Evolutionary conservation across 2,797 vertebrate genomes (phyloP).

Genomic region (Sphaeramia orbicularis): DNA sequence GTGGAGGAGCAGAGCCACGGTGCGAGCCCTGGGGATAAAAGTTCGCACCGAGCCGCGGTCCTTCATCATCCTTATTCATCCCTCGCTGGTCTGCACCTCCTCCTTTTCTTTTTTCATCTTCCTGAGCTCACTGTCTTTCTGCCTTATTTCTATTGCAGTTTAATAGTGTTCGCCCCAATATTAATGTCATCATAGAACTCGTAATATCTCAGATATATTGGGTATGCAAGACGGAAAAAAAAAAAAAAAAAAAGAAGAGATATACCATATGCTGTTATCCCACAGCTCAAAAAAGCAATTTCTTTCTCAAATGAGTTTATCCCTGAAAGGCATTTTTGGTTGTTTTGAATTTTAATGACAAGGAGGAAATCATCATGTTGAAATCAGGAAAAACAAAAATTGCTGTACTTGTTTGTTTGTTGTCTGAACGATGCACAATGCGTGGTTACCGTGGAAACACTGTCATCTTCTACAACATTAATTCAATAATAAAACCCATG

Average conservation of each 20-base stretch:
- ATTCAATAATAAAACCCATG: no score
- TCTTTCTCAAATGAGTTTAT: conserved; percentile 37
- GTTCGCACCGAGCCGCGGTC: conserved; percentile 42
- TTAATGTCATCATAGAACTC: conserved; percentile 18
- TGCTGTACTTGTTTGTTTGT: background rate
- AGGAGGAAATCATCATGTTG: conserved; percentile 10
- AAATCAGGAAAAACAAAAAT: conserved; percentile 23
- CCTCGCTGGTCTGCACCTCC: conserved; percentile 22
- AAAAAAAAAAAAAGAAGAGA: conserved; percentile 13
- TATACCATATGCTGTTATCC: conserved; percentile 10
- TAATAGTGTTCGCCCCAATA: conserved; percentile 22
- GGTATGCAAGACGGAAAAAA: background rate
- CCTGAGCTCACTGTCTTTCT: conserved; percentile 9
- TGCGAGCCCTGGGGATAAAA: conserved; percentile 69
- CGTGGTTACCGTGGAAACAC: no score
- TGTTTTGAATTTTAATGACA: no score
- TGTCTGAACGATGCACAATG: conserved; percentile 7
- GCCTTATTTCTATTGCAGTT: conserved; percentile 8
- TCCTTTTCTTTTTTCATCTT: conserved; percentile 17
- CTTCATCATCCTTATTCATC: conserved; percentile 73
- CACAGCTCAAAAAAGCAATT: conserved; percentile 11
- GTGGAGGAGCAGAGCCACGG: conserved; percentile 49
- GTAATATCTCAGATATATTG: conserved; percentile 11
- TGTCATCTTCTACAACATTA: no score
- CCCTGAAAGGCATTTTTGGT: conserved; percentile 32